A percentile compares a stretch with the other conserved stretches of the same genome.
Conservation (phyloP, 1,140 invertebrate genomes). For the Trachymyrmex cornetzi region DNA sequence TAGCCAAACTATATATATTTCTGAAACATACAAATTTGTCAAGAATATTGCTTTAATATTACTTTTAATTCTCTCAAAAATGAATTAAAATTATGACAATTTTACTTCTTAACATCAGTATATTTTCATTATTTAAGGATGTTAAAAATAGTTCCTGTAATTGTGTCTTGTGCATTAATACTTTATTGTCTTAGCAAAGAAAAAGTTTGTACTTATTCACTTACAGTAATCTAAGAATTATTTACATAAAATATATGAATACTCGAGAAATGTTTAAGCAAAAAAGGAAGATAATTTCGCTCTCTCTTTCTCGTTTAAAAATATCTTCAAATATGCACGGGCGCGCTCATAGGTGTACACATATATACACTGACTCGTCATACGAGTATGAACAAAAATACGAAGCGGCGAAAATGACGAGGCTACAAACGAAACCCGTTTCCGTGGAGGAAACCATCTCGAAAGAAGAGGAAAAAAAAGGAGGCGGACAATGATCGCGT, state of each 20-base stretch:
- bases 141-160: not conserved
- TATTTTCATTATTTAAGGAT: not conserved
- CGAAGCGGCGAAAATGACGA: conserved; percentile 29
- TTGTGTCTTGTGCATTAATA: not conserved
- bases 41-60: not conserved
- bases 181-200: not conserved
- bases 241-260: not conserved
- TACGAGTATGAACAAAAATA: conserved; percentile 17
- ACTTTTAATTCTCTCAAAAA: not conserved
- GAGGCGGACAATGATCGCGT: not conserved
- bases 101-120: not conserved
- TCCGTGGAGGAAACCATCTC: not conserved
- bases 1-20: too few relatives aligned
- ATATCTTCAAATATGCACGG: conserved; percentile 37
- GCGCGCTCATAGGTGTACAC: not conserved
- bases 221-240: not conserved
- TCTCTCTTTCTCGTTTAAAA: conserved; percentile 28
- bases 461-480: not conserved
- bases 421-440: not conserved
- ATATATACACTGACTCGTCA: not conserved
- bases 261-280: not conserved
- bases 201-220: not conserved
- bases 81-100: not conserved
- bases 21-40: too few relatives aligned
- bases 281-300: not conserved